Evolutionary conservation across 2,113 vertebrate species (phyloP).

Genomic region (Tetrax tetrax): DNA sequence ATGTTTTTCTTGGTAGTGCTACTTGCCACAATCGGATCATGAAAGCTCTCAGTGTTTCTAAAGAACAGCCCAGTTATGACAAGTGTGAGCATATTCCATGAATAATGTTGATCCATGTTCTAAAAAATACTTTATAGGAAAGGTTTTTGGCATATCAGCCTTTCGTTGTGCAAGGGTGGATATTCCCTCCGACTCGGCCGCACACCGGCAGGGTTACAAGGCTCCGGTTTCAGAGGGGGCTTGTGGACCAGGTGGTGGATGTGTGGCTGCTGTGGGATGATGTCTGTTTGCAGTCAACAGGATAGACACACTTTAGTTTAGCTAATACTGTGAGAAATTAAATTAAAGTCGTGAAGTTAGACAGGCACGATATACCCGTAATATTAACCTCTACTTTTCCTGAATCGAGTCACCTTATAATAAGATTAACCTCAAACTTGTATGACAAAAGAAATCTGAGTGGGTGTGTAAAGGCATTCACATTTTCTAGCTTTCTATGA

Average conservation of each 20-base stretch:
- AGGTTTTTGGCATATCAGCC: neutral
- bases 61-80: neutral
- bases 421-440: neutral
- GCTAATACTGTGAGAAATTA: neutral
- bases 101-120: neutral
- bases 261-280: neutral
- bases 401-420: neutral
- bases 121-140: neutral
- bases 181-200: neutral
- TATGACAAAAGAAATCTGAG: neutral
- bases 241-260: neutral
- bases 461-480: neutral
- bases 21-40: fast-evolving
- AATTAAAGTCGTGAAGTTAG: neutral
- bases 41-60: conserved; percentile 5
- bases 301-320: neutral
- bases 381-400: neutral
- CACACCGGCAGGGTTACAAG: fast-evolving
- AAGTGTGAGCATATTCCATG: neutral
- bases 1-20: neutral
- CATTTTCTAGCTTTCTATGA: neutral
- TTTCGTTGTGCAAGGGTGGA: neutral
- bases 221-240: neutral
- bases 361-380: neutral
- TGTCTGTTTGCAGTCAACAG: neutral